Conservation (phyloP, 2,888 invertebrate species). For the Drosophila peninsularis region DNA sequence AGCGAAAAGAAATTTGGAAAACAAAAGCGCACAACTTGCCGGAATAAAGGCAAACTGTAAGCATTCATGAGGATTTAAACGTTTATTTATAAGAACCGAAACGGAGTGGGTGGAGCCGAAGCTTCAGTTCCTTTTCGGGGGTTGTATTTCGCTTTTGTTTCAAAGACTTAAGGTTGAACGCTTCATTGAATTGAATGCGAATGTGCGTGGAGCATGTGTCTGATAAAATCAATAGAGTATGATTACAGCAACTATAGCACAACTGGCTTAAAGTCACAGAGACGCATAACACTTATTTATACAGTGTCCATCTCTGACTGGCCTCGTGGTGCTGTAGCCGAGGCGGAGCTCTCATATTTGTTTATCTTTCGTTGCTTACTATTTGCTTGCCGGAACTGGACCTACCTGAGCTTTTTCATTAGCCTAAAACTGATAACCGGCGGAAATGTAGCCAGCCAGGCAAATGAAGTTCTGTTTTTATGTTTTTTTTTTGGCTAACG, state of each 20-base stretch:
- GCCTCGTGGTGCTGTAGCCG: slow-evolving; percentile 35
- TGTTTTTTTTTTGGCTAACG: slow-evolving; percentile 36
- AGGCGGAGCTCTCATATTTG: slow-evolving; percentile 52
- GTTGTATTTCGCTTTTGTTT: slow-evolving; percentile 36
- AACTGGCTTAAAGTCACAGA: slow-evolving; percentile 36
- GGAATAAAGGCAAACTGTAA: slow-evolving; percentile 79
- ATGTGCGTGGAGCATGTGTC: slow-evolving; percentile 2
- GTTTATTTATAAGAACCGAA: slow-evolving; percentile 76
- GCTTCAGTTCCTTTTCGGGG: not conserved
- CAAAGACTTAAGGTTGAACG: slow-evolving; percentile 57
- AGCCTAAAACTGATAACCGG: slow-evolving; percentile 64
- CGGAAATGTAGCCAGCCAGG: slow-evolving; percentile 49
- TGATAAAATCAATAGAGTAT: slow-evolving; percentile 51
- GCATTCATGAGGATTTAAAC: slow-evolving; percentile 82
- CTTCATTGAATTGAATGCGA: slow-evolving; percentile 74
- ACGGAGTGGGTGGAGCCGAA: slow-evolving; percentile 3
- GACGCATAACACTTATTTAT: slow-evolving; percentile 47
- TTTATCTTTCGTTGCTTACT: slow-evolving; percentile 73
- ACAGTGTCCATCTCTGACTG: slow-evolving; percentile 44
- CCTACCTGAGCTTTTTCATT: slow-evolving; percentile 56
- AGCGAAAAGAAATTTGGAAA: slow-evolving; percentile 70
- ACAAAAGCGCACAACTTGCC: slow-evolving; percentile 76
- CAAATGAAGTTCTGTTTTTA: slow-evolving; percentile 17
- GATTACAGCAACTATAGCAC: slow-evolving; percentile 28
- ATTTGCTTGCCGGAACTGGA: slow-evolving; percentile 56